Conservation (phyloP, 1,140 invertebrate species). For the Stegodyphus dumicola region DNA sequence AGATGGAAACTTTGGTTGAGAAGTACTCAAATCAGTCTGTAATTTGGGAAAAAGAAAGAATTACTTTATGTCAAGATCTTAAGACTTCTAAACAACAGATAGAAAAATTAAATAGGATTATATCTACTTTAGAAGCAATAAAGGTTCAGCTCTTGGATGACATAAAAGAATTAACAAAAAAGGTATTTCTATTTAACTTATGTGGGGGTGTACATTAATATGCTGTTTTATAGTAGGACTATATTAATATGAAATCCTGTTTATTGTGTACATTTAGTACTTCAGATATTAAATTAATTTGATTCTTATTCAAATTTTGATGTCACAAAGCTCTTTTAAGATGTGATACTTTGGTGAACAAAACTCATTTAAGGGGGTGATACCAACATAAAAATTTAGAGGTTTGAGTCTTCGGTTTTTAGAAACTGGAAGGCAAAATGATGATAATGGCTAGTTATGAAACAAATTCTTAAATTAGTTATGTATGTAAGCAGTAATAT, state of each 20-base stretch:
- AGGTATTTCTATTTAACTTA: slow-evolving; percentile 10
- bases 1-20: slow-evolving; percentile 32
- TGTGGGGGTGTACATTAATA: too few species aligned
- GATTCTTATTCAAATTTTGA: neutral
- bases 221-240: too few species aligned
- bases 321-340: neutral
- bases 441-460: too few species aligned
- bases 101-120: slow-evolving; percentile 33
- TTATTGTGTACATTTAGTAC: neutral
- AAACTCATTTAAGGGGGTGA: neutral
- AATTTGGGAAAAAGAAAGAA: slow-evolving; percentile 46
- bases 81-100: slow-evolving; percentile 31
- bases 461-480: too few species aligned
- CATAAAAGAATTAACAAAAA: slow-evolving; percentile 35
- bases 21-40: slow-evolving; percentile 28
- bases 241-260: neutral
- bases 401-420: too few species aligned
- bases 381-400: too few species aligned
- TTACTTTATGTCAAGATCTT: slow-evolving; percentile 23
- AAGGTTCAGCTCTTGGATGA: slow-evolving; percentile 38
- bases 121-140: slow-evolving; percentile 20
- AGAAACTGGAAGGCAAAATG: too few species aligned
- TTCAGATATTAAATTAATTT: neutral
- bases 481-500: too few species aligned
- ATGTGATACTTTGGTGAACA: neutral